Conservation (phyloP, 2,888 invertebrate genomes). For the Tipula vernalis region DNA sequence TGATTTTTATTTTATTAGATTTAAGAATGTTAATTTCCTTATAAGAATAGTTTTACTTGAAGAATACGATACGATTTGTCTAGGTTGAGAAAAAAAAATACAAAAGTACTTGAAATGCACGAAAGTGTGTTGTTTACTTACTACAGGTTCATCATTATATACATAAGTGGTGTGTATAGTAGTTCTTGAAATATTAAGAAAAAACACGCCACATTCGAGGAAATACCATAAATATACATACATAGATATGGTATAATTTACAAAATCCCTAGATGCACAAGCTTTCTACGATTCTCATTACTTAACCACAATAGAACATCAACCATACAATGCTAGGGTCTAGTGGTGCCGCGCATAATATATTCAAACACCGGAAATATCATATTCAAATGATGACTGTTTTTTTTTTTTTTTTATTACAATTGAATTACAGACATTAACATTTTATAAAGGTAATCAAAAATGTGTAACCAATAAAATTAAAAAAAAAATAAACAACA, state of each 20-base stretch:
- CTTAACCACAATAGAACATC: not conserved
- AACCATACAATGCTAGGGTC: not conserved
- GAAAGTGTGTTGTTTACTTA: not conserved
- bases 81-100: not conserved
- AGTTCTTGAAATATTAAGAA: not conserved
- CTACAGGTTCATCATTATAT: not conserved
- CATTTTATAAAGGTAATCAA: conserved; percentile 4
- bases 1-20: not conserved
- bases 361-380: not conserved
- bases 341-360: not conserved
- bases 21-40: not conserved
- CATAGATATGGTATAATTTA: not conserved
- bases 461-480: not conserved
- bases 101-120: not conserved
- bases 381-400: not conserved
- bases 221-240: not conserved
- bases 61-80: not conserved
- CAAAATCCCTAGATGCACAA: not conserved
- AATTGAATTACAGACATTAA: not conserved
- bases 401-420: not conserved
- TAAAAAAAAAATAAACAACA: not conserved
- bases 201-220: not conserved
- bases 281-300: not conserved
- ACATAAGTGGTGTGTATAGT: not conserved
- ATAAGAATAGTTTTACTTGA: not conserved